Percentiles rank a stretch among this genome's conserved stretches.
phyloP scores from a whole-genome alignment of 2,113 vertebrate genomes.

The Pelusios castaneus region DNA sequence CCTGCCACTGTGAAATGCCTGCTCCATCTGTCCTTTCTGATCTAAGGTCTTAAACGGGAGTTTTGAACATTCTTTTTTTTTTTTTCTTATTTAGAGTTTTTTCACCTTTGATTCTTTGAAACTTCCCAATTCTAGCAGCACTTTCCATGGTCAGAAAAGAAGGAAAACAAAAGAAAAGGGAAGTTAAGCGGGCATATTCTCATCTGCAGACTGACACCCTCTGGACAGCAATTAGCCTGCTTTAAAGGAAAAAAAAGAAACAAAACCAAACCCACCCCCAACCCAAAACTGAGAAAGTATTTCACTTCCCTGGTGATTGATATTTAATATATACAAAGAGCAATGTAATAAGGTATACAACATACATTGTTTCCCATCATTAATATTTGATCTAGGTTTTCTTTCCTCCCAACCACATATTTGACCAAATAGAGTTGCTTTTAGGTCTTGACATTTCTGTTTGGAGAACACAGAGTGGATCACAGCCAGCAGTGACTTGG shows the following conservation, averaged over 20 bases:
- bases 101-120: neutral
- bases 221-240: slow-evolving; percentile 88
- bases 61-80: neutral
- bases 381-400: neutral
- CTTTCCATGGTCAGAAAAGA: slow-evolving; percentile 35
- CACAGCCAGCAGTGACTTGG: neutral
- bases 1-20: rapidly evolving
- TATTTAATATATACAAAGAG: slow-evolving; percentile 68
- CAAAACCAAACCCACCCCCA: neutral
- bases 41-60: neutral
- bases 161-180: slow-evolving; percentile 50
- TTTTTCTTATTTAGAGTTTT: neutral
- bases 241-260: slow-evolving; percentile 79
- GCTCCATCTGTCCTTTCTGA: rapidly evolving
- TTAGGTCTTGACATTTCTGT: neutral
- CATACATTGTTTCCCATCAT: neutral
- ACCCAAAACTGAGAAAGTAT: slow-evolving; percentile 73
- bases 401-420: neutral
- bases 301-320: slow-evolving; percentile 83
- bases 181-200: slow-evolving; percentile 78
- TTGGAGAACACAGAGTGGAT: neutral
- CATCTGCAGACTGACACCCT: slow-evolving; percentile 74
- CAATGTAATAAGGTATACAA: slow-evolving; percentile 12
- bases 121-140: neutral
- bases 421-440: neutral